phyloP scores from a whole-genome alignment of 2,113 vertebrate species.

The Stegastes partitus region DNA sequence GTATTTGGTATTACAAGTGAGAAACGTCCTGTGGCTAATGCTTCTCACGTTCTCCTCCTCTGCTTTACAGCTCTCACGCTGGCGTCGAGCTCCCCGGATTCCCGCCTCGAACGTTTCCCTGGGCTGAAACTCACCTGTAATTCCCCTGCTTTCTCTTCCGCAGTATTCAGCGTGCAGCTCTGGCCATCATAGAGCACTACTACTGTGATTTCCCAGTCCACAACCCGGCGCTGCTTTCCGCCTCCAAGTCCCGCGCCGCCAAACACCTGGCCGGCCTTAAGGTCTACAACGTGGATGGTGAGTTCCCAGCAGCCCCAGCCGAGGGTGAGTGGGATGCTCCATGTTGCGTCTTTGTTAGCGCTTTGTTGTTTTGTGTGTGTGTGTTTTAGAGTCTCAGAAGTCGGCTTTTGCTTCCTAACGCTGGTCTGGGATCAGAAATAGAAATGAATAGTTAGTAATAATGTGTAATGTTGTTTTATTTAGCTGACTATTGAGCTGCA shows the following conservation, averaged over 20 bases:
- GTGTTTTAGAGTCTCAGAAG: no score
- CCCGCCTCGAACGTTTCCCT: neutral
- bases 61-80: neutral
- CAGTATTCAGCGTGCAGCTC: slow-evolving; percentile 94
- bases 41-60: slow-evolving; percentile 10
- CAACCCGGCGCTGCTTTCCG: slow-evolving; percentile 90
- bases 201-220: slow-evolving; percentile 94
- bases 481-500: no score
- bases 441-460: no score
- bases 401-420: neutral
- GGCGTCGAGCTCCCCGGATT: slow-evolving; percentile 4
- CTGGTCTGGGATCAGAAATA: no score
- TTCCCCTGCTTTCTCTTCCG: neutral
- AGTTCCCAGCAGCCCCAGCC: slow-evolving; percentile 75
- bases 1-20: slow-evolving; percentile 14
- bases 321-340: slow-evolving; percentile 72
- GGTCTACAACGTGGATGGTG: slow-evolving; percentile 93
- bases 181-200: slow-evolving; percentile 94
- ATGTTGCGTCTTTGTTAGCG: slow-evolving; percentile 1
- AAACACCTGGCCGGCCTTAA: slow-evolving; percentile 93
- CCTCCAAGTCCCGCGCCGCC: slow-evolving; percentile 89
- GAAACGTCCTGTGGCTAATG: slow-evolving; percentile 13
- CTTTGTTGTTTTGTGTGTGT: neutral
- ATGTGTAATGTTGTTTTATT: no score
- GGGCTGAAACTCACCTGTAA: neutral